These are phyloP conservation scores for Ecliptopera silaceata DNA, from an alignment of 2,888 invertebrate species.

Conservation along the genomic window DNA sequence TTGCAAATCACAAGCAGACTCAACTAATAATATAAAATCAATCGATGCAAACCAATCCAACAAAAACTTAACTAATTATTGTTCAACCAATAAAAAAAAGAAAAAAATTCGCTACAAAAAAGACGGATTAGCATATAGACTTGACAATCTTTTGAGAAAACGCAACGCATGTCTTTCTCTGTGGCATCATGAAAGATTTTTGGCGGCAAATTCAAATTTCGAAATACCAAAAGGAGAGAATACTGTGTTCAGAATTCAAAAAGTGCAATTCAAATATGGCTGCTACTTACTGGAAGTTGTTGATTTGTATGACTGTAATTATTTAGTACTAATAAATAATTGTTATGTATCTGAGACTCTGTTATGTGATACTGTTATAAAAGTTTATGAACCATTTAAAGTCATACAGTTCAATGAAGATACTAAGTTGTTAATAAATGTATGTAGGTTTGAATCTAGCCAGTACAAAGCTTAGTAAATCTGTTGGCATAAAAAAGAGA, in stretches of 20 bases:
- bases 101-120: conserved; percentile 72
- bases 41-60: conserved; percentile 1
- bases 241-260: conserved; percentile 55
- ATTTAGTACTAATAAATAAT: conserved; percentile 60
- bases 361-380: conserved; percentile 44
- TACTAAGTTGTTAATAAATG: conserved; percentile 62
- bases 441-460: conserved; percentile 64
- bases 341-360: conserved; percentile 51
- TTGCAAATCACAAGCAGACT: conserved; percentile 44
- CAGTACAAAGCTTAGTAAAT: conserved; percentile 6
- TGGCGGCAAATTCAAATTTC: conserved; percentile 71
- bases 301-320: conserved; percentile 49
- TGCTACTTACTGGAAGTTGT: conserved; percentile 55
- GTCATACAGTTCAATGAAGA: conserved; percentile 28
- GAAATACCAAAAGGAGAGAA: conserved; percentile 63
- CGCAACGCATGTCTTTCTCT: conserved; percentile 71
- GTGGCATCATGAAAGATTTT: conserved; percentile 81
- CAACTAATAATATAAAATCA: conserved; percentile 8
- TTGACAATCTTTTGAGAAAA: conserved; percentile 70
- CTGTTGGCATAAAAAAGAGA: background rate
- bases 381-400: conserved; percentile 36
- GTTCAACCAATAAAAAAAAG: conserved; percentile 34
- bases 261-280: conserved; percentile 59
- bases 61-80: conserved; percentile 22
- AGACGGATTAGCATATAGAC: conserved; percentile 69